Evolutionary conservation across 2,888 invertebrate genomes (phyloP).

Genomic region (Epinotia brunnichana): DNA sequence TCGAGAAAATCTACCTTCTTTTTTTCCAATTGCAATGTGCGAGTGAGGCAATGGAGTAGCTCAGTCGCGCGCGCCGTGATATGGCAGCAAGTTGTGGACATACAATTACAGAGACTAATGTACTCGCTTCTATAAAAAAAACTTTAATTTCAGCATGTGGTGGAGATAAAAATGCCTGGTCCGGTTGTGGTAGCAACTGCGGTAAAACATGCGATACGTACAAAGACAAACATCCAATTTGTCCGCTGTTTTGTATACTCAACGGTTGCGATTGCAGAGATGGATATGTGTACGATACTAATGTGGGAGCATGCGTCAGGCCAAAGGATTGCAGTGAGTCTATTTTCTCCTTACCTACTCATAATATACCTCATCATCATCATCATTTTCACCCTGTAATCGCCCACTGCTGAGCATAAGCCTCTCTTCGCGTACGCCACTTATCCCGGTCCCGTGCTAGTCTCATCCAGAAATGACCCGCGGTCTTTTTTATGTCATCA

Average conservation of each 20-base stretch:
- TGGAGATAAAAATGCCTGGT: constrained; percentile 53
- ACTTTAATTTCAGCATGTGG: constrained; percentile 49
- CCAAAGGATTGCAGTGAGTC: constrained; percentile 15
- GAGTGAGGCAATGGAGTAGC: too few relatives aligned
- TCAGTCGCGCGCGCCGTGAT: too few relatives aligned
- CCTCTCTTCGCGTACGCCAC: too few relatives aligned
- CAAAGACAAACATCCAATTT: constrained; percentile 36
- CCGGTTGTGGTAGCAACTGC: constrained; percentile 44
- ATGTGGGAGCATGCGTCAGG: constrained; percentile 45
- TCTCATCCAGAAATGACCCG: too few relatives aligned
- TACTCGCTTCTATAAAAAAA: neutral
- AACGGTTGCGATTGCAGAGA: constrained; percentile 51
- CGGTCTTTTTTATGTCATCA: too few relatives aligned
- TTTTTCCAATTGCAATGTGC: too few relatives aligned
- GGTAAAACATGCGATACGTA: constrained; percentile 46
- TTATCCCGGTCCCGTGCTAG: too few relatives aligned
- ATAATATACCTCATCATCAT: too few relatives aligned
- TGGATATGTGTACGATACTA: constrained; percentile 48
- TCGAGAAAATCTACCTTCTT: too few relatives aligned
- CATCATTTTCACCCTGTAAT: too few relatives aligned
- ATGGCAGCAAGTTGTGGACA: too few relatives aligned
- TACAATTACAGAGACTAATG: neutral
- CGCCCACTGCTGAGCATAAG: too few relatives aligned
- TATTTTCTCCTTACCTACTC: neutral
- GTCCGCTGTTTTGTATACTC: constrained; percentile 38